These are phyloP conservation scores for Leptonema lineaticorne DNA, from an alignment of 1,140 invertebrate species.

Conservation along the genomic window DNA sequence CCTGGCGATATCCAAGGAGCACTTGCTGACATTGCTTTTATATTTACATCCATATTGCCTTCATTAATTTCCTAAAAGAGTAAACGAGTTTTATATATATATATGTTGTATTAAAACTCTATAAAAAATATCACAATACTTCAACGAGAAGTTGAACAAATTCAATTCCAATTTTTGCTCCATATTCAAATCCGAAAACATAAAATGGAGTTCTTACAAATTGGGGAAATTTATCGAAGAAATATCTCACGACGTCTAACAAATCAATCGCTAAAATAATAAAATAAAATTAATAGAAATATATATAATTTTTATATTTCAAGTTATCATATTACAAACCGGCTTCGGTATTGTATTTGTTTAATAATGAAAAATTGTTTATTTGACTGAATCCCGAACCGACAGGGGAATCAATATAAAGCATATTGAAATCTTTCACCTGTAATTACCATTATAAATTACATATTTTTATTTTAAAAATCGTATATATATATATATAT, in stretches of 20 bases:
- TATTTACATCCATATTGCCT: conserved; percentile 67
- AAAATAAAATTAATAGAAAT: not conserved
- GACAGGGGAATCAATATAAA: conserved; percentile 90
- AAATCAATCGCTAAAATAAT: conserved; percentile 1
- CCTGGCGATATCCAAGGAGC: conserved; percentile 87
- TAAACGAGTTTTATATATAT: not conserved
- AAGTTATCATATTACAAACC: conserved; percentile 41
- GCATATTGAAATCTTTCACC: conserved; percentile 74
- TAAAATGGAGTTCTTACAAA: conserved; percentile 65
- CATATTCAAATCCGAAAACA: conserved; percentile 84
- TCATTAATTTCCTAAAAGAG: conserved; percentile 60
- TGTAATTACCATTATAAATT: conserved; percentile 45
- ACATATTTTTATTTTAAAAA: conserved; percentile 1
- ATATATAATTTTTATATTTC: not conserved
- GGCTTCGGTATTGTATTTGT: conserved; percentile 71
- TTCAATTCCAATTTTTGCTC: conserved; percentile 85
- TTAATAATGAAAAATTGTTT: conserved; percentile 57
- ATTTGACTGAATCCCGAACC: conserved; percentile 85
- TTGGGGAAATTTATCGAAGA: not conserved
- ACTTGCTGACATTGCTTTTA: conserved; percentile 76
- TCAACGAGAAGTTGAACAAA: conserved; percentile 65
- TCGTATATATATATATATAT: not conserved
- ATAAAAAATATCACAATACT: conserved; percentile 52
- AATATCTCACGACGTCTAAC: not conserved
- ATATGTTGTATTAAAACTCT: conserved; percentile 21